These are phyloP conservation scores for Crypturellus tataupa DNA, from an alignment of 2,797 vertebrate genomes.

Conservation along the genomic window DNA sequence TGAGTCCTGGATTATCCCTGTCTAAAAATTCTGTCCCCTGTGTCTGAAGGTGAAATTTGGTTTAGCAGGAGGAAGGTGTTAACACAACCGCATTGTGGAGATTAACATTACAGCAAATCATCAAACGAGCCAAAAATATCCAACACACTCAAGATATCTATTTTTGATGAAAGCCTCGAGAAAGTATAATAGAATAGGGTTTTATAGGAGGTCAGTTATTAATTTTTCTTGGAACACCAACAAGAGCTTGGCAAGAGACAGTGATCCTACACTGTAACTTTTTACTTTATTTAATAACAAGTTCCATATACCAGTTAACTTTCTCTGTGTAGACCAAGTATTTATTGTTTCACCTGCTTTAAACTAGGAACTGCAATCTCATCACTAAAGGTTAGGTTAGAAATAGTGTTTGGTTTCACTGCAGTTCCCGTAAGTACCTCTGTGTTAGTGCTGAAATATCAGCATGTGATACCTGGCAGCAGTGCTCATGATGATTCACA, in stretches of 20 bases:
- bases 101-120: constrained; percentile 39
- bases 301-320: not conserved
- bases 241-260: constrained; percentile 37
- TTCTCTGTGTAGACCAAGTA: not conserved
- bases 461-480: not conserved
- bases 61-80: constrained; percentile 64
- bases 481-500: not conserved
- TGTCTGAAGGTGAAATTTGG: constrained; percentile 65
- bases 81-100: constrained; percentile 10
- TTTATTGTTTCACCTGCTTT: constrained; percentile 35
- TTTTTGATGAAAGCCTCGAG: constrained; percentile 57
- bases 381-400: not conserved
- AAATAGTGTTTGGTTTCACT: not conserved
- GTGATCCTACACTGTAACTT: not conserved
- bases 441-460: not conserved
- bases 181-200: constrained; percentile 3
- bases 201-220: constrained; percentile 39
- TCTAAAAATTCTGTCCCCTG: constrained; percentile 55
- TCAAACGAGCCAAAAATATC: constrained; percentile 66
- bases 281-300: constrained; percentile 1
- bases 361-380: not conserved
- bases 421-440: not conserved
- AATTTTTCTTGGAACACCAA: constrained; percentile 54
- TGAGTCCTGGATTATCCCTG: constrained; percentile 63
- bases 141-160: constrained; percentile 23